Conservation (phyloP, 2,888 invertebrate genomes). For the Arctia plantaginis region DNA sequence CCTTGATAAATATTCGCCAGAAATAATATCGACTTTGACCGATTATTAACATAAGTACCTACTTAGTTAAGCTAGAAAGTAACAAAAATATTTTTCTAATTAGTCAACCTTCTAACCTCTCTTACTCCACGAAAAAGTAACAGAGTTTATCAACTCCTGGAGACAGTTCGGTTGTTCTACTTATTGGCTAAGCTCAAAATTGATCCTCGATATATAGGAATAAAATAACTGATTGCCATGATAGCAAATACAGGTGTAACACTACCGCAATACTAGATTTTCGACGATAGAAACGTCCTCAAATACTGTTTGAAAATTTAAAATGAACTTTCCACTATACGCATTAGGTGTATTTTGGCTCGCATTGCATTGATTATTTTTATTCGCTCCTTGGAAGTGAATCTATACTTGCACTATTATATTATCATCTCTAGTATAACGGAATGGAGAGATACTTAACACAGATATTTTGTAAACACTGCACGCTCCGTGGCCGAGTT, state of each 20-base stretch:
- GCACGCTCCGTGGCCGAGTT: conserved; percentile 11
- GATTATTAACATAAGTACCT: no score
- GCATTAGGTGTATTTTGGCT: not conserved
- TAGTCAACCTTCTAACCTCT: not conserved
- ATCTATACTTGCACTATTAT: conserved; percentile 4
- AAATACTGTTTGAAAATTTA: not conserved
- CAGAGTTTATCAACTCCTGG: no score
- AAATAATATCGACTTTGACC: no score
- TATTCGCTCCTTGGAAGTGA: not conserved
- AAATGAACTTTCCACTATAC: not conserved
- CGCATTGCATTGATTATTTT: not conserved
- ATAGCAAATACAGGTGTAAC: not conserved
- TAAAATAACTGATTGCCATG: not conserved
- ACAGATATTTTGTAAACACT: conserved; percentile 26
- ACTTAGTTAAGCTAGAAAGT: not conserved
- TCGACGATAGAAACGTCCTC: not conserved
- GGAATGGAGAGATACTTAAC: conserved; percentile 13
- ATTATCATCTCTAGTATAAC: not conserved
- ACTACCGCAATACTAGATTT: not conserved
- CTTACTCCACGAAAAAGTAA: not conserved
- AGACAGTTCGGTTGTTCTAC: not conserved
- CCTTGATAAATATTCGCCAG: no score
- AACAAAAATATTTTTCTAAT: not conserved
- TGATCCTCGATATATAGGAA: not conserved
- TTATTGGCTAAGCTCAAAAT: not conserved